Percentiles rank a stretch among this genome's conserved stretches.
phyloP scores from a whole-genome alignment of 1,140 invertebrate genomes.

The Condylostylus longicornis region DNA sequence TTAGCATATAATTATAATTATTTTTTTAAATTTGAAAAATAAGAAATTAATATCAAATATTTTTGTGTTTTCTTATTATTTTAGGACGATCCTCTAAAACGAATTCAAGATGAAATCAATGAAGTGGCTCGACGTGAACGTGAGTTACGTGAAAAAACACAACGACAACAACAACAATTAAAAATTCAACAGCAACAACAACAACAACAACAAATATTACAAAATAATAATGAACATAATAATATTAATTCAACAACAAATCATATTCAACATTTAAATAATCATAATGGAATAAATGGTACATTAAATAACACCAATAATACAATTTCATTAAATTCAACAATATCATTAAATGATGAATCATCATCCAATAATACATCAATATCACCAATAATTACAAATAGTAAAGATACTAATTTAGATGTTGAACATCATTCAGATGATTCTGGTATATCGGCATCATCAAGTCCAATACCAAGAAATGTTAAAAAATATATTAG shows the following conservation, averaged over 20 bases:
- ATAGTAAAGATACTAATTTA: slow-evolving; percentile 26
- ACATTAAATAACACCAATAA: slow-evolving; percentile 6
- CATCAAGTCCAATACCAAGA: slow-evolving; percentile 18
- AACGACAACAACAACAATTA: slow-evolving; percentile 14
- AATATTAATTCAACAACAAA: no score
- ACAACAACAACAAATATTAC: slow-evolving; percentile 5
- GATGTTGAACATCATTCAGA: slow-evolving; percentile 28
- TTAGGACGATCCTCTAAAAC: slow-evolving; percentile 42
- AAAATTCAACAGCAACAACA: slow-evolving; percentile 3
- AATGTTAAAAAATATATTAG: slow-evolving; percentile 26
- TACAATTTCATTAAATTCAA: slow-evolving; percentile 10
- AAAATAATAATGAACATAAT: no score
- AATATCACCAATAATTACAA: slow-evolving; percentile 21
- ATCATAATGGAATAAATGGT: no score
- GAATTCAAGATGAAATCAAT: slow-evolving; percentile 52
- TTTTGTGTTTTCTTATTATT: no score
- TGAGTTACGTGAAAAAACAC: slow-evolving; percentile 46
- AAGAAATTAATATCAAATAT: no score
- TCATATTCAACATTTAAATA: no score
- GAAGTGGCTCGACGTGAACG: slow-evolving; percentile 50
- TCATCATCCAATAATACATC: slow-evolving; percentile 17
- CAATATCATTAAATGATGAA: slow-evolving; percentile 9
- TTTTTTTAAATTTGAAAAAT: no score
- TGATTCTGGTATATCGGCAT: slow-evolving; percentile 25
- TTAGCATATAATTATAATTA: no score